Conservation (phyloP, 1,140 invertebrate species). For the Sipha flava region DNA sequence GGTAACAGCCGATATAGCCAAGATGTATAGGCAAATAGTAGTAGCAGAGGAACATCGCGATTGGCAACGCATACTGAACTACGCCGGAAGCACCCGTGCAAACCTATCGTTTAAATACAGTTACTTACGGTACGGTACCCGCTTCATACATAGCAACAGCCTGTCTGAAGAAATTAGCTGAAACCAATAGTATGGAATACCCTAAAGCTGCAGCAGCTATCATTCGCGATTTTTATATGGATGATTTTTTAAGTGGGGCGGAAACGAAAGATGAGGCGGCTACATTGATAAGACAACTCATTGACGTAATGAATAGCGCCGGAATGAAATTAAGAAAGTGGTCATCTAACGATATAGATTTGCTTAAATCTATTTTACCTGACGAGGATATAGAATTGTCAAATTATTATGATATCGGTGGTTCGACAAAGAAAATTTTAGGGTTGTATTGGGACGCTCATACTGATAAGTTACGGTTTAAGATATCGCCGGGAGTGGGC, state of each 20-base stretch:
- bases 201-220: slow-evolving; percentile 39
- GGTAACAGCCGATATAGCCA: too few relatives aligned
- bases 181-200: slow-evolving; percentile 37
- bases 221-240: slow-evolving; percentile 41
- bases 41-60: neutral
- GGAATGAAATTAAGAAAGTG: neutral
- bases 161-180: slow-evolving; percentile 40
- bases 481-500: neutral
- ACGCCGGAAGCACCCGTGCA: slow-evolving; percentile 33
- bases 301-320: neutral
- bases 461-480: slow-evolving; percentile 29
- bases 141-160: slow-evolving; percentile 42
- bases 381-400: neutral
- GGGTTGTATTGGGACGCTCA: slow-evolving; percentile 35
- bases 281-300: neutral
- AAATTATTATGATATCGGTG: neutral
- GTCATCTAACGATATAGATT: neutral
- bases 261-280: neutral
- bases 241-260: slow-evolving; percentile 50
- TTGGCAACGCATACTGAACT: slow-evolving; percentile 36
- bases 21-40: neutral
- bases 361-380: neutral
- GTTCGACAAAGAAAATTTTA: slow-evolving; percentile 11
- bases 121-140: slow-evolving; percentile 42
- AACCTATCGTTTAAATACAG: slow-evolving; percentile 40